Conservation (phyloP, 2,797 vertebrate genomes). For the Aulostomus chinensis region DNA sequence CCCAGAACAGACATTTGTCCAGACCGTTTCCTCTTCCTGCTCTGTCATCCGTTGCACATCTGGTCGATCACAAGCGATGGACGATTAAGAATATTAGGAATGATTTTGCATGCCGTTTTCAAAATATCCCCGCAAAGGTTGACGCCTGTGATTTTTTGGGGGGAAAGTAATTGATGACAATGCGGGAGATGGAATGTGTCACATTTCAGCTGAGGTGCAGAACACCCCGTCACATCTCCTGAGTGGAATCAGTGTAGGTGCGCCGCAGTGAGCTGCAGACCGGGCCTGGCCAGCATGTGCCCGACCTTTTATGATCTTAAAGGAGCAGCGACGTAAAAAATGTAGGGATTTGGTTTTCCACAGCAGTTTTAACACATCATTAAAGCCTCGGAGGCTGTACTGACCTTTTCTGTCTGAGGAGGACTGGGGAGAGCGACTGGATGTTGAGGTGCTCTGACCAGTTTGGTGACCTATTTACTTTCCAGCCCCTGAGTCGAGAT, state of each 20-base stretch:
- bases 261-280: constrained; percentile 19
- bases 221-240: no score
- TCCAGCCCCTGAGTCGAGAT: constrained; percentile 10
- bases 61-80: constrained; percentile 31
- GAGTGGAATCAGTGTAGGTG: constrained; percentile 19
- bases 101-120: constrained; percentile 10
- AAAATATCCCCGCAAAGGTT: no score
- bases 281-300: constrained; percentile 8
- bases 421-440: constrained; percentile 7
- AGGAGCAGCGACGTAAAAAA: constrained; percentile 20
- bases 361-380: constrained; percentile 43
- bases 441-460: constrained; percentile 6
- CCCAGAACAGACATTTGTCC: constrained; percentile 47
- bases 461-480: constrained; percentile 7
- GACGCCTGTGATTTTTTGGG: no score
- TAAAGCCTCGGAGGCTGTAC: constrained; percentile 32
- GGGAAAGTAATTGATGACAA: no score
- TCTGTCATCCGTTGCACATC: constrained; percentile 54
- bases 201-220: no score
- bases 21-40: constrained; percentile 35
- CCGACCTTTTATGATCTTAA: constrained; percentile 22
- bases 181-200: no score
- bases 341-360: constrained; percentile 28
- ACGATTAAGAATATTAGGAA: constrained; percentile 12
- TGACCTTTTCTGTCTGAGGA: constrained; percentile 25